Base-by-base conservation (phyloP, 2,113 vertebrate species). In the Phodopus roborovskii region DNA sequence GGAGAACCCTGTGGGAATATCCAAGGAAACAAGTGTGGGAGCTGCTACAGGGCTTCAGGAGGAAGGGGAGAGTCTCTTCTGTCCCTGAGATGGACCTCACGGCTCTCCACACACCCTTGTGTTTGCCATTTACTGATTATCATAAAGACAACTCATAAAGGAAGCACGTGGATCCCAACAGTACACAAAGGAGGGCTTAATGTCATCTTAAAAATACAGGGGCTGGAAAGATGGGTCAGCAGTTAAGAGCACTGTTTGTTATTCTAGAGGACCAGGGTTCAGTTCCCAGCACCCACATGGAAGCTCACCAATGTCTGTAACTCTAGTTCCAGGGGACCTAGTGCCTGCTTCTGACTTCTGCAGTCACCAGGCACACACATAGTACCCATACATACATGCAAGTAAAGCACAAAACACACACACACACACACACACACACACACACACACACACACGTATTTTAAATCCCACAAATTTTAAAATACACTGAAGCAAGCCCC, bases 41-140 rank as follows among this genome's bases (percentile, higher is more conserved):
- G 7, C 36, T 70, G 4, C 20, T 24, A 24, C 5, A 24, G n/a
- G 70, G 56, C 19, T 12, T 3, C 26, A 17, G 53, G 28, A 26
- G 68, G 24, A 13, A 45, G 1, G 0, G 82, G 53, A 75, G 58
- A 30, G 5, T 20, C n/a, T 88, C 33, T 77, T 53, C 16, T 56
- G 8, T 86, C n/a, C 82, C 26, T 93, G 22, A 75, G 0, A 7
- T 50, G 42, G 66, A 45, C 56, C 70, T 88, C 56, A 62, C 93
- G 1, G 30, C 15, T 75, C 66, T 84, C 58, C 58, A 70, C 3
- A 73, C 7, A 39, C 87, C 45, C n/a, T 83, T 79, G 64, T 24
- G 71, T 75, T 94, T 85, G 88, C 70, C 91, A 91, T 78, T 36
- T 81, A 84, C 20, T 39, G 78, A 50, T 22, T 78, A 36, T 78